phyloP scores from a whole-genome alignment of 2,888 invertebrate genomes.

The Synanthedon myopaeformis region DNA sequence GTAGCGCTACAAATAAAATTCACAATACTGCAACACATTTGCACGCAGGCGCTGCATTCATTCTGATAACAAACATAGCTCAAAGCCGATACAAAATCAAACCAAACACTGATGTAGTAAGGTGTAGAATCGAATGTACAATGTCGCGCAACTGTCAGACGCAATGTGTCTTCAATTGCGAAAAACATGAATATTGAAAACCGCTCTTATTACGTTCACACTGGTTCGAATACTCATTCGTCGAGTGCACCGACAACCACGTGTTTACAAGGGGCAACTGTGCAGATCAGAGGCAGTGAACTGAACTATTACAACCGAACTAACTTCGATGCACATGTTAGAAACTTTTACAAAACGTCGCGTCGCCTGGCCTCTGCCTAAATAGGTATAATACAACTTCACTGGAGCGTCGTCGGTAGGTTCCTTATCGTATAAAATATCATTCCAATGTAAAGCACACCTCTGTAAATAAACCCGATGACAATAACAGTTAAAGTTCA shows the following conservation, averaged over 20 bases:
- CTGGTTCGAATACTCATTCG: slow-evolving; percentile 45
- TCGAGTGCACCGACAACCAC: slow-evolving; percentile 36
- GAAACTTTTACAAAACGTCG: slow-evolving; percentile 30
- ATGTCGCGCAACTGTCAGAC: slow-evolving; percentile 20
- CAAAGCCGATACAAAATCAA: slow-evolving; percentile 26
- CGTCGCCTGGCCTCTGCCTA: too few relatives aligned
- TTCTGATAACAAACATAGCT: slow-evolving; percentile 27
- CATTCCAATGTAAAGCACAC: slow-evolving; percentile 2
- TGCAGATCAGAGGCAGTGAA: slow-evolving; percentile 39
- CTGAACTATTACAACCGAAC: slow-evolving; percentile 18
- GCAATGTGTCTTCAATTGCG: slow-evolving; percentile 56
- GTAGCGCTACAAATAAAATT: slow-evolving; percentile 10
- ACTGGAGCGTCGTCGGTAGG: too few relatives aligned
- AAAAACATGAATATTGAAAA: slow-evolving; percentile 57
- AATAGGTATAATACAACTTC: too few relatives aligned
- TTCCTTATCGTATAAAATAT: background rate
- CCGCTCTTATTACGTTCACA: slow-evolving; percentile 48
- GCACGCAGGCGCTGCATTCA: slow-evolving; percentile 32
- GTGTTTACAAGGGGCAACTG: slow-evolving; percentile 55
- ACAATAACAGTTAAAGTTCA: slow-evolving; percentile 15
- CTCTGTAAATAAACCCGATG: slow-evolving; percentile 15
- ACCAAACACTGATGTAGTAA: slow-evolving; percentile 31
- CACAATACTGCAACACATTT: slow-evolving; percentile 5
- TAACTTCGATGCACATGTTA: slow-evolving; percentile 36
- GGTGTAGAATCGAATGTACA: slow-evolving; percentile 34